Evolutionary conservation across 2,888 invertebrate species (phyloP).

Genomic region (Epistrophella euchroma): DNA sequence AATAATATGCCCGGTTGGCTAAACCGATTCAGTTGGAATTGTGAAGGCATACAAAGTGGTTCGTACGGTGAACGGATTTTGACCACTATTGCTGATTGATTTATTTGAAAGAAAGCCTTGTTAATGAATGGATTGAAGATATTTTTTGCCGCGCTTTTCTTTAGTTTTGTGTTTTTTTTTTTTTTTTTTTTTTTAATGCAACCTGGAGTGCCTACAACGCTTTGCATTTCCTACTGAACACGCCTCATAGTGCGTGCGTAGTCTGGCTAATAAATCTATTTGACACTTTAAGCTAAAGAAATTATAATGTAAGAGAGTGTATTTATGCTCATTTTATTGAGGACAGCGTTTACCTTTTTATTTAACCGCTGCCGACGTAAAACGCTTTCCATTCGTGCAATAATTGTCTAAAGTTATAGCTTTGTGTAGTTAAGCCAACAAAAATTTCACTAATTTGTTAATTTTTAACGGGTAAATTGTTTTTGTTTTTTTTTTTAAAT

Average conservation of each 20-base stretch:
- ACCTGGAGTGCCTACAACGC: neutral
- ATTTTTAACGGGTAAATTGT: constrained; percentile 30
- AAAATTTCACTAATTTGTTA: constrained; percentile 51
- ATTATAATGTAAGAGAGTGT: neutral
- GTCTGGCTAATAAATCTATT: constrained; percentile 18
- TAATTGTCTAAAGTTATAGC: neutral
- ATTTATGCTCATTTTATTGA: constrained; percentile 36
- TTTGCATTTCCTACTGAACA: constrained; percentile 49
- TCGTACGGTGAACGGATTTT: neutral
- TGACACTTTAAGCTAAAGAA: neutral
- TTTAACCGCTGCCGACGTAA: constrained; percentile 15
- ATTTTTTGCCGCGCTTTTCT: constrained; percentile 19
- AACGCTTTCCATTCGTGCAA: constrained; percentile 65
- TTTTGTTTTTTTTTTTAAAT: neutral
- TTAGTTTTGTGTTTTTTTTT: neutral
- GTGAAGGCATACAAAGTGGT: constrained; percentile 53
- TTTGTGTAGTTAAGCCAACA: neutral
- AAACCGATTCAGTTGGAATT: constrained; percentile 64
- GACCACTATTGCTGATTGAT: neutral
- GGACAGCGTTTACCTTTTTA: constrained; percentile 47
- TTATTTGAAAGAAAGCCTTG: constrained; percentile 1
- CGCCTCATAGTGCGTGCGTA: neutral
- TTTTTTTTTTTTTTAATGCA: constrained; percentile 9
- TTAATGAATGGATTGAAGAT: neutral
- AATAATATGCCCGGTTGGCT: constrained; percentile 60